Evolutionary conservation across 2,797 vertebrate species (phyloP), one percentile per base, ranked within the genome.

Genomic region (Cryptoprocta ferox): DNA sequence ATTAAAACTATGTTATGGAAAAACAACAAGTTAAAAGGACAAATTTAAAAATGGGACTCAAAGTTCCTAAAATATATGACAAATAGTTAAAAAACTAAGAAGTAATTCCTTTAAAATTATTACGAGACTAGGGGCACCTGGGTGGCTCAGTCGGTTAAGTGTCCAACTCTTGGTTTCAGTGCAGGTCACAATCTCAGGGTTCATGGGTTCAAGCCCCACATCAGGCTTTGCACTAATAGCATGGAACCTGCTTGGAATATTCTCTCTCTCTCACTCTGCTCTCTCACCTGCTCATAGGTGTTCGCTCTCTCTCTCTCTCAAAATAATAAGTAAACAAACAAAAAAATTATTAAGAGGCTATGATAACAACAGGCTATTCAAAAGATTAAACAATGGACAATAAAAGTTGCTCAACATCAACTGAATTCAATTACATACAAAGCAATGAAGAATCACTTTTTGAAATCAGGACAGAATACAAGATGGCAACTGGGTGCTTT

Each of bases 81-180:
- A 56, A 87, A 59, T 4, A 84, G 53, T 84, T 80, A 94, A 65
- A 39, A 80, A 32, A 15, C 68, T 76, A 68, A 56, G 14, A 53
- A 96, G 19, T 39, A 89, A 56, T 81, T 95, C 53, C 45, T 96
- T 96, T 85, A 71, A 89, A 83, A 79, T 53, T 53, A 53, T 53
- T 53, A 53, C 19, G 53, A 53, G 53, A 53, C 18, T 53, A 53
- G 6, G 53, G 18, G 53, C 18, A 2, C 6, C 18, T 19, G 53
- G 53, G 53, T 7, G 18, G 53, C 6, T 53, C 53, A 53, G 18
- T 53, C 18, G 53, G 18, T 53, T 53, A 53, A 53, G 6, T 53
- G 53, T 19, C 53, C 18, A 53, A 53, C 6, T 53, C 53, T 19
- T 53, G 53, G 53, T 18, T 53, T 53, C 53, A 53, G 53, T 6